These are phyloP conservation scores for Trachemys scripta DNA, from an alignment of 2,113 vertebrate genomes.

Conservation along the genomic window DNA sequence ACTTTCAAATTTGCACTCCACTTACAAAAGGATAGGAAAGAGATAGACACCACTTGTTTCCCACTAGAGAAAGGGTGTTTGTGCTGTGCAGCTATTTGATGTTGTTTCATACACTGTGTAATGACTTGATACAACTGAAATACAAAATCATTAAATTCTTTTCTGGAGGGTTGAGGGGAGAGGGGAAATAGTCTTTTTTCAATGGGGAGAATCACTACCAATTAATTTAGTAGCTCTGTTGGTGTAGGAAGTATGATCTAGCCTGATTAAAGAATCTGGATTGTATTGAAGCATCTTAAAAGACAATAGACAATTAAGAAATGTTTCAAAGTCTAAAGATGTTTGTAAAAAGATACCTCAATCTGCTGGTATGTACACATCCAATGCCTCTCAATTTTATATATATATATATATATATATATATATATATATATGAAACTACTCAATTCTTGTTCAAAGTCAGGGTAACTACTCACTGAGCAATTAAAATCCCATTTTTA, in stretches of 20 bases:
- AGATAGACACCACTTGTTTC: not conserved
- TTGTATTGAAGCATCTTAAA: not conserved
- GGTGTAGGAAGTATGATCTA: not conserved
- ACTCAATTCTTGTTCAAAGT: not conserved
- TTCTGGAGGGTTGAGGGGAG: not conserved
- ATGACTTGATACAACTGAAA: not conserved
- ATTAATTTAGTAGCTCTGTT: not conserved
- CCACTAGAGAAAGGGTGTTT: not conserved
- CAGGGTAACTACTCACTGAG: too few species aligned
- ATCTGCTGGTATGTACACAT: not conserved
- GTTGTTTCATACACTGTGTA: not conserved
- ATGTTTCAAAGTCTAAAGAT: not conserved
- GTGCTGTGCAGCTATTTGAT: not conserved
- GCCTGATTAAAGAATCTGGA: not conserved
- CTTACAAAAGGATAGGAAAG: not conserved
- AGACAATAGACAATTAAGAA: not conserved
- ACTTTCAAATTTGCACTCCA: not conserved
- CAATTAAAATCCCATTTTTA: too few species aligned
- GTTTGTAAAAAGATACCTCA: not conserved
- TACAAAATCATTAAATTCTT: not conserved
- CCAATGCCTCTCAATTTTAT: not conserved
- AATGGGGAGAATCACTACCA: not conserved
- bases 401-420: not conserved
- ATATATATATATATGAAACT: not conserved
- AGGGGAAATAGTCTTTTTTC: not conserved